Conservation (phyloP, 2,797 vertebrate species). For the Perdix hodgsoniae region DNA sequence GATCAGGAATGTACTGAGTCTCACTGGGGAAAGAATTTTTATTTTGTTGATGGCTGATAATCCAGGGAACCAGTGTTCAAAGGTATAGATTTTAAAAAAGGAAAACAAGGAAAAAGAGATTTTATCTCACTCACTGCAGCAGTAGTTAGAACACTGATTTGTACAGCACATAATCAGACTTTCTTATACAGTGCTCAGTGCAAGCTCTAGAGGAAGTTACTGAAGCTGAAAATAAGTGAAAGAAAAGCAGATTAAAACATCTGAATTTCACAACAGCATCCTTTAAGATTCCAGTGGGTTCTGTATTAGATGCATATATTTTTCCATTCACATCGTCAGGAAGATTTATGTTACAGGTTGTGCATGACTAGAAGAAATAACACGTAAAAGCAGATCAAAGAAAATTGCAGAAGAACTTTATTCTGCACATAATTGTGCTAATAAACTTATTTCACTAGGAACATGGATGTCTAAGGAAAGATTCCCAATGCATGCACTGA, state of each 20-base stretch:
- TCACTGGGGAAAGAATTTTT: background rate
- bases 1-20: background rate
- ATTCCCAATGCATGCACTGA: background rate
- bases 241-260: background rate
- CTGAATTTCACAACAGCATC: background rate
- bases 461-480: background rate
- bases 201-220: background rate
- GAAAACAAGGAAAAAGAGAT: background rate
- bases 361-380: background rate
- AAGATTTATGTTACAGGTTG: background rate
- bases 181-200: background rate
- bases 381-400: background rate
- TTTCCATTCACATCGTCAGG: background rate
- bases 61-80: background rate
- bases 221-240: background rate
- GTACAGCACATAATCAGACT: background rate
- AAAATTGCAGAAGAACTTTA: background rate
- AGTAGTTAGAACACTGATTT: background rate
- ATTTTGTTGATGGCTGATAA: background rate
- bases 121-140: background rate
- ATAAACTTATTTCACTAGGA: background rate
- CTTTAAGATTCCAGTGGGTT: slow-evolving; percentile 13
- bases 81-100: background rate
- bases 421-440: background rate
- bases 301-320: background rate